phyloP scores from a whole-genome alignment of 2,113 vertebrate species.

The Rutilus rutilus region DNA sequence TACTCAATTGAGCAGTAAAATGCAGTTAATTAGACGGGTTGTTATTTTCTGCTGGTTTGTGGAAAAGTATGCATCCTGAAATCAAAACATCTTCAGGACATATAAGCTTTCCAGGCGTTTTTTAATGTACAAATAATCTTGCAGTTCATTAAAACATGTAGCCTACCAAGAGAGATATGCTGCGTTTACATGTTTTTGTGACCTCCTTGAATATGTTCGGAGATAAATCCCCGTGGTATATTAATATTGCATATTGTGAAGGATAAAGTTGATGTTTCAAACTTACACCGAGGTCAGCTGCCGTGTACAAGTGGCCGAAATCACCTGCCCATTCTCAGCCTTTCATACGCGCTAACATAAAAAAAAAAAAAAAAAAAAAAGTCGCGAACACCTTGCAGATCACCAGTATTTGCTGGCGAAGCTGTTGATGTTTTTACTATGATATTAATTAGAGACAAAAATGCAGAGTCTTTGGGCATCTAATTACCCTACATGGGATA shows the following conservation, averaged over 20 bases:
- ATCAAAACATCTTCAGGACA: constrained; percentile 9
- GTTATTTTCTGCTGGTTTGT: constrained; percentile 1
- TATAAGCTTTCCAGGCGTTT: neutral
- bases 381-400: neutral
- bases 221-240: constrained; percentile 3
- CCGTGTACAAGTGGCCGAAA: neutral
- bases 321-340: neutral
- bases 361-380: neutral
- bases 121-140: constrained; percentile 22
- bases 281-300: constrained; percentile 4
- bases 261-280: constrained; percentile 18
- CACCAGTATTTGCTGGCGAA: neutral
- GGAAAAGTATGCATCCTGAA: neutral
- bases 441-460: neutral
- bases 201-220: neutral
- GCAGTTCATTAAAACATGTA: constrained; percentile 12
- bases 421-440: constrained; percentile 8
- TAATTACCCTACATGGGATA: constrained; percentile 16
- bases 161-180: neutral
- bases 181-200: constrained; percentile 32
- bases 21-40: neutral
- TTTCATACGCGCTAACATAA: neutral
- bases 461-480: constrained; percentile 17
- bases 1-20: constrained; percentile 14
- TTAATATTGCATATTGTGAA: constrained; percentile 38